Evolutionary conservation across 1,140 invertebrate species (phyloP).

Genomic region (Anastatus disparis): DNA sequence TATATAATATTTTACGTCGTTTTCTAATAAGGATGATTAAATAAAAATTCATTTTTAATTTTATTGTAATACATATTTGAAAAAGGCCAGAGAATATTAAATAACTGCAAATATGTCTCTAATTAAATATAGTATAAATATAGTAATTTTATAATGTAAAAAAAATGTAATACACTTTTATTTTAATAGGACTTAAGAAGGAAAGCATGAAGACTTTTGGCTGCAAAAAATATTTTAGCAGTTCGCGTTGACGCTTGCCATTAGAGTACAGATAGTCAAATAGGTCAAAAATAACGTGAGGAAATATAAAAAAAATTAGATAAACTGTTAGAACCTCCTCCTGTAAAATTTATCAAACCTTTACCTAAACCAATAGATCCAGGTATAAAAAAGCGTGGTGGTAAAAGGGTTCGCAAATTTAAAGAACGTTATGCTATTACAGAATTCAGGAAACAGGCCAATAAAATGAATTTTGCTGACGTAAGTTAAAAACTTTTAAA

Average conservation of each 20-base stretch:
- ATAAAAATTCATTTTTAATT: no score
- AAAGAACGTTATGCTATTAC: constrained; percentile 98
- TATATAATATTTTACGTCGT: no score
- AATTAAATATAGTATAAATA: no score
- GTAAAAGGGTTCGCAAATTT: constrained; percentile 96
- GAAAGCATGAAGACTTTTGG: constrained; percentile 93
- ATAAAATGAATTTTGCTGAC: constrained; percentile 98
- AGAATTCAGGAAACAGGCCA: constrained; percentile 96
- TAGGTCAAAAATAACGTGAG: constrained; percentile 85
- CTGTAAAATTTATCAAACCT: constrained; percentile 95
- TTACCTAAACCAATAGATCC: constrained; percentile 97
- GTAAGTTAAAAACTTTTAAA: constrained; percentile 70
- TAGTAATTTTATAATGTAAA: no score
- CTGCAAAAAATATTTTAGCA: constrained; percentile 93
- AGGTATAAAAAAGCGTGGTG: constrained; percentile 95
- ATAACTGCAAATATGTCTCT: no score
- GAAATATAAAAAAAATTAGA: constrained; percentile 98
- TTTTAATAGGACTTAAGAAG: constrained; percentile 88
- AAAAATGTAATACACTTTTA: no score
- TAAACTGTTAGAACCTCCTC: constrained; percentile 97
- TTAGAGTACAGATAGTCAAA: constrained; percentile 85
- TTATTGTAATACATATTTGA: no score
- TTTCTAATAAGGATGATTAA: no score
- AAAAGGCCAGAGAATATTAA: no score
- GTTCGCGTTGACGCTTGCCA: constrained; percentile 95